Evolutionary conservation across 2,113 vertebrate genomes (phyloP).

Genomic region (Oryzias melastigma): DNA sequence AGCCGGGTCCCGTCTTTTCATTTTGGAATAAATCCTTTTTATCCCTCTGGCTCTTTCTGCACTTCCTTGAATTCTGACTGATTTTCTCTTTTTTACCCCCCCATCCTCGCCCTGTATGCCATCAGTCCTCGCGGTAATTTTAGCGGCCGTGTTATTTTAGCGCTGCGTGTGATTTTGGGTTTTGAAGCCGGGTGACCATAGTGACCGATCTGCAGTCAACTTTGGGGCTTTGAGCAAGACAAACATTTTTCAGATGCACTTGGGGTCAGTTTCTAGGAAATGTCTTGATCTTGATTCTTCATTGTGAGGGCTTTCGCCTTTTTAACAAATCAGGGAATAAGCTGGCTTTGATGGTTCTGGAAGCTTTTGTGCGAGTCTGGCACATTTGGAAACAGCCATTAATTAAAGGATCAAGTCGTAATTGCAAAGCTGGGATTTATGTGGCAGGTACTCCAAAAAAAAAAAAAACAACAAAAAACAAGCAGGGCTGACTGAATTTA

Average conservation of each 20-base stretch:
- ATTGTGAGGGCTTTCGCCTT: conserved; percentile 30
- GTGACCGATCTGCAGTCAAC: conserved; percentile 44
- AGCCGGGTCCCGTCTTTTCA: conserved; percentile 59
- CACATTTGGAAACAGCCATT: conserved; percentile 22
- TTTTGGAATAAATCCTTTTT: conserved; percentile 69
- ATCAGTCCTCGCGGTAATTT: conserved; percentile 53
- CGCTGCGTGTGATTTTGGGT: conserved; percentile 31
- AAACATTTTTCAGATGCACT: conserved; percentile 29
- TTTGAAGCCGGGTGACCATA: conserved; percentile 36
- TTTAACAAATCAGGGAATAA: conserved; percentile 29
- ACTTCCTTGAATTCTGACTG: conserved; percentile 42
- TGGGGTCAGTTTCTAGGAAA: conserved; percentile 34
- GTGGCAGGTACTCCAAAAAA: conserved; percentile 19
- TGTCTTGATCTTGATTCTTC: conserved; percentile 24
- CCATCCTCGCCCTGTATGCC: conserved; percentile 32
- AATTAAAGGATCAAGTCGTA: conserved; percentile 41
- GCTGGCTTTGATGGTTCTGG: conserved; percentile 21
- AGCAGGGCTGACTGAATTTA: not conserved
- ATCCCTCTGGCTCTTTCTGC: conserved; percentile 60
- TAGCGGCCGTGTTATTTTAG: conserved; percentile 44
- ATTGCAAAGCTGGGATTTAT: conserved; percentile 21
- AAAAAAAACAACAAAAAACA: conserved; percentile 9
- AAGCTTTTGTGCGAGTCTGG: conserved; percentile 3
- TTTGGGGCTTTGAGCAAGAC: conserved; percentile 13
- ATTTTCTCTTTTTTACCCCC: conserved; percentile 21